Conservation (phyloP, 2,113 vertebrate species). For the Saccopteryx bilineata region DNA sequence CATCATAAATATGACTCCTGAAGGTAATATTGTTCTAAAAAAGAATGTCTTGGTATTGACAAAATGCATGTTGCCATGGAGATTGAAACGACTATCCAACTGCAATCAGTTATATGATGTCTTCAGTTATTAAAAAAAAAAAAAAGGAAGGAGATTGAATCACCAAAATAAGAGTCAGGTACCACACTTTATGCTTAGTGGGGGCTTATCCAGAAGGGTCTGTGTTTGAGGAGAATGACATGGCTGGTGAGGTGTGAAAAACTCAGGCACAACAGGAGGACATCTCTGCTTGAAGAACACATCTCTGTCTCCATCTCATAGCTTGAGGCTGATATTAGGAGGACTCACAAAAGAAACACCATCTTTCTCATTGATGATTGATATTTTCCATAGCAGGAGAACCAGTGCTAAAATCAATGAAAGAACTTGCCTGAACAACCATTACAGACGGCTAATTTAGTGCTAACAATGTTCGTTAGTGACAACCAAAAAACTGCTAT, state of each 20-base stretch:
- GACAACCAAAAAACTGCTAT: constrained; percentile 3
- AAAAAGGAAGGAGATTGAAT: background rate
- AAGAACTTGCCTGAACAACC: constrained; percentile 34
- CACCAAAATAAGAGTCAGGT: background rate
- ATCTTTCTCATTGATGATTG: constrained; percentile 42
- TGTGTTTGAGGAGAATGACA: background rate
- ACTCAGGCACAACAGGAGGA: background rate
- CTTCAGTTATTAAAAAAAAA: background rate
- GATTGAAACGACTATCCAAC: background rate
- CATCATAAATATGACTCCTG: constrained; percentile 23
- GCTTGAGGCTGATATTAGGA: background rate
- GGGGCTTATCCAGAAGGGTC: background rate
- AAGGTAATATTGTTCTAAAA: constrained; percentile 3
- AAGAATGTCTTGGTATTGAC: background rate
- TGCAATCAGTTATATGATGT: background rate
- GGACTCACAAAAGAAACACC: background rate
- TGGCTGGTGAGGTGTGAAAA: background rate
- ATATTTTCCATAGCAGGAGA: background rate
- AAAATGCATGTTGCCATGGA: constrained; percentile 11
- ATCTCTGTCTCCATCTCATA: background rate
- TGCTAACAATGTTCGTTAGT: constrained; percentile 13
- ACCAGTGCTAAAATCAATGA: constrained; percentile 2
- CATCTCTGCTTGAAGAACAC: background rate
- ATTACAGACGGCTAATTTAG: constrained; percentile 52
- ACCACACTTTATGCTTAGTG: background rate